Conservation (phyloP, 2,113 vertebrate genomes). For the Megaptera novaeangliae region DNA sequence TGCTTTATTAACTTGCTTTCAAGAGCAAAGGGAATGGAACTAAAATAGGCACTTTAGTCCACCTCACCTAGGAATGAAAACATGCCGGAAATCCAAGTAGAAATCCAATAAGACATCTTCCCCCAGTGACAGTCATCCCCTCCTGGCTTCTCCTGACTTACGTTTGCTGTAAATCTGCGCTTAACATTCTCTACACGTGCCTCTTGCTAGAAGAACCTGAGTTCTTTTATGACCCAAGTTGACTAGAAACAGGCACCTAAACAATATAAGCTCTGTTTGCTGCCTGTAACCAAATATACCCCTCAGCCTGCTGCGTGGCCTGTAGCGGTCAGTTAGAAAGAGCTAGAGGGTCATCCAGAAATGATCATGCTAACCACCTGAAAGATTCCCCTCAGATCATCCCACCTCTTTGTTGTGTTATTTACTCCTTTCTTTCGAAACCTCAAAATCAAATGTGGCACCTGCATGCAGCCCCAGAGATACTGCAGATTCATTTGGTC, state of each 20-base stretch:
- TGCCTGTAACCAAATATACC: not conserved
- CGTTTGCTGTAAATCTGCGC: not conserved
- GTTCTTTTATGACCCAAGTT: not conserved
- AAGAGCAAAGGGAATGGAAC: not conserved
- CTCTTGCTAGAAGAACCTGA: not conserved
- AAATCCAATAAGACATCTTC: not conserved
- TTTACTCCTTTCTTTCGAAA: not conserved
- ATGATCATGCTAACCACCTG: not conserved
- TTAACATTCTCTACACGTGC: not conserved
- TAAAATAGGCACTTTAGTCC: not conserved
- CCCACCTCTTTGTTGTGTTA: not conserved
- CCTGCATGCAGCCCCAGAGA: not conserved
- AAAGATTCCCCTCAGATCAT: not conserved
- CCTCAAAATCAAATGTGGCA: not conserved
- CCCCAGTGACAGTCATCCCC: not conserved
- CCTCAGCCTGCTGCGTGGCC: not conserved
- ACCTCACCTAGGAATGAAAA: conserved; percentile 16
- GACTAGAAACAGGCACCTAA: not conserved
- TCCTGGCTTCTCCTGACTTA: not conserved
- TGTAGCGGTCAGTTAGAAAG: not conserved
- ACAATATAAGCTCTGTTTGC: not conserved
- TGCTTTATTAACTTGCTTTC: not conserved
- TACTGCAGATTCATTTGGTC: not conserved
- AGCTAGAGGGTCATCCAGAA: not conserved
- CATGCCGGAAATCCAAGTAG: not conserved